These are phyloP conservation scores for Herminia tarsipennalis DNA, from an alignment of 2,888 invertebrate genomes.

Conservation along the genomic window DNA sequence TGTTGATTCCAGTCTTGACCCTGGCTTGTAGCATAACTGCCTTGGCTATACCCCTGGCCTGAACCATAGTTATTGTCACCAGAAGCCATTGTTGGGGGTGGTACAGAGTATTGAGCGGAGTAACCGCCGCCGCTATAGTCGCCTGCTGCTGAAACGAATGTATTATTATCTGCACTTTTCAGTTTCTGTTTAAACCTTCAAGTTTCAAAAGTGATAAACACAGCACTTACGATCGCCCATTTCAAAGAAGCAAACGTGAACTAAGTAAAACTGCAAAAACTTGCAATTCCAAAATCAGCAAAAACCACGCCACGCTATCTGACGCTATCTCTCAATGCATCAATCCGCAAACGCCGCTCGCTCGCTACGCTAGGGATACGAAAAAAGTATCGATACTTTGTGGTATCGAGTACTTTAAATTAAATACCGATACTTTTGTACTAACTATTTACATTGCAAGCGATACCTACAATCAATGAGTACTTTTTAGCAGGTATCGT, in stretches of 20 bases:
- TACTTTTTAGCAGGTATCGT: too few relatives aligned
- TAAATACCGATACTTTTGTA: too few relatives aligned
- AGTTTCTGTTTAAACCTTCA: too few relatives aligned
- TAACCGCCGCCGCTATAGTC: constrained; percentile 75
- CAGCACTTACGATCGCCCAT: constrained; percentile 43
- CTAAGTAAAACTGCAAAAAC: neutral
- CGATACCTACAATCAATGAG: too few relatives aligned
- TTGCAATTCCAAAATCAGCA: neutral
- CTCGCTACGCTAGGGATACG: too few relatives aligned
- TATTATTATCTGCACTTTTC: too few relatives aligned
- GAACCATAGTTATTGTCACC: constrained; percentile 71
- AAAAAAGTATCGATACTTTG: too few relatives aligned
- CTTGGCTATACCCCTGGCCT: constrained; percentile 68
- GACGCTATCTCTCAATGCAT: too few relatives aligned
- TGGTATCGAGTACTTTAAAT: too few relatives aligned
- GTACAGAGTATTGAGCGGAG: constrained; percentile 77
- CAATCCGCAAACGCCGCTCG: too few relatives aligned
- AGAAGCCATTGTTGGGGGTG: constrained; percentile 72
- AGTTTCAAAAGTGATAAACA: neutral
- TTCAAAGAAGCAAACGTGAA: neutral
- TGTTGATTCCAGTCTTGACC: constrained; percentile 71
- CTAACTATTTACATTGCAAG: too few relatives aligned
- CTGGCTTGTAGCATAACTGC: constrained; percentile 60
- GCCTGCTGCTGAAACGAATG: constrained; percentile 47
- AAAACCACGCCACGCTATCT: constrained; percentile 37